Base-by-base conservation (phyloP, 2,113 vertebrate genomes). In the Nyctibius bracteatus region DNA sequence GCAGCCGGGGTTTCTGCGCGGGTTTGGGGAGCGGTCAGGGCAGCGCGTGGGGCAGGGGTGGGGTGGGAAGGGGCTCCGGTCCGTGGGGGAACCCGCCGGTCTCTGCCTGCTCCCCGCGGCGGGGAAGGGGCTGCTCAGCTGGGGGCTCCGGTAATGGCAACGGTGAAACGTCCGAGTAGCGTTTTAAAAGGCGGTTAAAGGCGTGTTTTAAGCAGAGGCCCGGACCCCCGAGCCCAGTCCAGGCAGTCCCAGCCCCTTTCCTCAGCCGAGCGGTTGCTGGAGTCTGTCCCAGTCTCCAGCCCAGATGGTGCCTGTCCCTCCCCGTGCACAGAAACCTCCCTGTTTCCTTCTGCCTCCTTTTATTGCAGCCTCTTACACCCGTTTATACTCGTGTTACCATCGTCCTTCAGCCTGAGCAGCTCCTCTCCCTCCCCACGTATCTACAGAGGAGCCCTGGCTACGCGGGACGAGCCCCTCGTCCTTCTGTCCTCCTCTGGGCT, bases 101-200 rank as follows among this genome's bases (percentile, higher is more conserved):
- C 52, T 66, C 52, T 30, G 46, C 52, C 8, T 2, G 31, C 51
- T 74, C n/a, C 43, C 47, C 2, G 0, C 8, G 2, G 37, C 0
- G 0, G 10, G 10, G 24, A 25, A 20, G 5, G 58, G 17, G 49
- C 49, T 83, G 65, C 44, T 63, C 28, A 2, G n/a, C 10, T 28
- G 4, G 12, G 35, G 54, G 7, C 27, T 24, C 58, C 0, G 5
- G 9, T 9, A 1, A 8, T 24, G 9, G 74, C 46, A 47, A 31
- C 0, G 0, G 22, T 22, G 59, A 49, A 70, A 73, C 23, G 12
- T 35, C 58, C 5, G 12, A 12, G 43, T 25, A 12, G 5, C 10
- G 6, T 30, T 30, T 47, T 75, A 3, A 14, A 12, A 51, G 6
- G 20, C 13, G 33, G 12, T 68, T 7, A 31, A 68, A n/a, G 62